Evolutionary conservation across 2,888 invertebrate species (phyloP), one percentile per base, ranked within the genome.

Genomic region (Elaeidobius kamerunicus): DNA sequence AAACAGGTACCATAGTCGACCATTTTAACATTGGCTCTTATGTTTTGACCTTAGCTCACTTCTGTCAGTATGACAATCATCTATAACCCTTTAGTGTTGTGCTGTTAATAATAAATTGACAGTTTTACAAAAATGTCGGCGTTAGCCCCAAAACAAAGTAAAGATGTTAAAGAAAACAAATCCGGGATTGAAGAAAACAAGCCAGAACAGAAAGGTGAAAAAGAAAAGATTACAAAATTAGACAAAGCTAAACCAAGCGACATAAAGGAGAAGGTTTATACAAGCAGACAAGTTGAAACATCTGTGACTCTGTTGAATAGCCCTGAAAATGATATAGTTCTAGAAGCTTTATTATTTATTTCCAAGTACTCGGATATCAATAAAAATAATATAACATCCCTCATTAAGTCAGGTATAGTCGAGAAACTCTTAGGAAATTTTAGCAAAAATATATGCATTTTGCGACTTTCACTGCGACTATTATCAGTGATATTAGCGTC

Each of bases 331-430:
- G 62, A 61, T 39, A 55, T 69, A 5, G 65, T 67, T 3, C 46
- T 66, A 11, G 69, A 69, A 59, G 56, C 67, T 1, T 58, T 67
- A 34, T 52, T 67, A 30, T 68, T 67, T 49, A 42, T 67, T 27
- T 67, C 67, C 3, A 67, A 67, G 60, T 67, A 67, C 56, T 65
- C 63, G 1, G 66, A 68, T 54, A 55, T 64, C 15, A 59, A 64
- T 20, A 52, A 57, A 15, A 64, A 63, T 39, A 67, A 68, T 46
- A 46, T 66, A 35, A 57, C 54, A 18, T 60, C 57, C 43, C 52
- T 68, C 3, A 61, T 65, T 17, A 59, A 61, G 32, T 60, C 51
- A 23, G 66, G 65, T 14, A 43, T 67, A n/a, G 39, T 67, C 30
- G 52, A 58, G 17, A 66, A 65, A 49, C 52, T 68, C 16, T 12